Base-by-base conservation (phyloP, 2,888 invertebrate genomes). In the Habrosyne pyritoides region DNA sequence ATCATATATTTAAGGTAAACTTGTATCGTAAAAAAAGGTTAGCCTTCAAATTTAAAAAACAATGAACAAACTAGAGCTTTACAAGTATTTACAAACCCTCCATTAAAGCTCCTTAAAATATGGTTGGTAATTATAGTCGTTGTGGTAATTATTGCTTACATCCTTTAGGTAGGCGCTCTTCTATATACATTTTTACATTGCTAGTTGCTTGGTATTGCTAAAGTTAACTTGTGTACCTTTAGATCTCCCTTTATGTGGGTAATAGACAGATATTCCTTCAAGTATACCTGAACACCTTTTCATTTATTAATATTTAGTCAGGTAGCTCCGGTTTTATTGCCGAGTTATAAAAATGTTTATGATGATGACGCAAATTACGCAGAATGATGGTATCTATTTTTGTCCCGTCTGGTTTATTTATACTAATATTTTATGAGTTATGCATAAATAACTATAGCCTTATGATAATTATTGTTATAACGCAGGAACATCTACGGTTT, bases 141-240 rank as follows among this genome's bases (percentile, higher is more conserved):
- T 53, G 50, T 47, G 46, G 28, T 65, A 67, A 72, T 63, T 65
- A 42, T 42, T 42, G 42, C 42, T 53, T 51, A 22, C 52, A 58
- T 21, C 52, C 56, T 73, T 74, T 61, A 36, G 46, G 59, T 65
- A 76, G 76, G 76, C 76, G 73, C 61, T 66, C 21, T n/a, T n/a
- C n/a, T n/a, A n/a, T n/a, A 50, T 22, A 57, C 47, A 21, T 49
- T 51, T 14, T 14, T 36, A 12, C 33, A 14, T 36, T 36, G 36
- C n/a, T 33, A n/a, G 3, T n/a, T n/a, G n/a, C 12, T n/a, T 33
- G 4, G 24, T n/a, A n/a, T 33, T 33, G n/a, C 33, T 33, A 7
- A 28, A 30, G 30, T 28, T 28, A 28, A 28, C 30, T 12, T 30
- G 2, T 30, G 12, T 30, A n/a, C 24, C 24, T 24, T 24, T 36